Percentiles rank a stretch among this genome's conserved stretches.
These are phyloP conservation scores for Melipona bicolor DNA, from an alignment of 2,888 invertebrate species.

Conservation along the genomic window DNA sequence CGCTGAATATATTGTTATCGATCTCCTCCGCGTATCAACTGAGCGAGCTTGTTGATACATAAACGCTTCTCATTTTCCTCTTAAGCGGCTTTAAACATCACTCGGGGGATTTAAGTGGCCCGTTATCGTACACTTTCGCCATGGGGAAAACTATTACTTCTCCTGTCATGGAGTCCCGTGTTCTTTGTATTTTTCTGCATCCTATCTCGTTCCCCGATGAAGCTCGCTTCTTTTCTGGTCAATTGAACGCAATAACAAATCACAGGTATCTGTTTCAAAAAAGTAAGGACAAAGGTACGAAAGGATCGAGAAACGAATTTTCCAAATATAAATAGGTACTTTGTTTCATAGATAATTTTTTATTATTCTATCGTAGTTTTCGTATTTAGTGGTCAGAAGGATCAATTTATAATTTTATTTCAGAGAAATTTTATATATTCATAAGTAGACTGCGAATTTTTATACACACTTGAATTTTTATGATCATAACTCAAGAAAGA, in stretches of 20 bases:
- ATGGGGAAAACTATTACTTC: slow-evolving; percentile 6
- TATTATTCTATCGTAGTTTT: not conserved
- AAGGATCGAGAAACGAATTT: not conserved
- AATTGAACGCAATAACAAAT: not conserved
- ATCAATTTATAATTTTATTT: too few species aligned
- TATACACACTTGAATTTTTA: too few species aligned
- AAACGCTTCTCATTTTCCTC: slow-evolving; percentile 31
- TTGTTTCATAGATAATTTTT: not conserved
- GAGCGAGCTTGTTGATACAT: slow-evolving; percentile 25
- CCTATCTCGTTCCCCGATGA: too few species aligned
- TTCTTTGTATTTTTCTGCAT: not conserved
- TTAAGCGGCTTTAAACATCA: slow-evolving; percentile 47
- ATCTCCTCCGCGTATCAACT: slow-evolving; percentile 33
- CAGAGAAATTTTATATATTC: too few species aligned
- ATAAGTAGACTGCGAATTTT: too few species aligned
- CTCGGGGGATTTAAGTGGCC: slow-evolving; percentile 22
- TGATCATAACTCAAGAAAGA: too few species aligned
- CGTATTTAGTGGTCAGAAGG: not conserved
- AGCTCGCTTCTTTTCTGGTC: not conserved
- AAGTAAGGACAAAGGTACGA: not conserved
- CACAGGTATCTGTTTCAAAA: not conserved
- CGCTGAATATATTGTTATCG: slow-evolving; percentile 37
- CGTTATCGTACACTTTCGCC: slow-evolving; percentile 25
- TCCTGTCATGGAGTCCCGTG: not conserved
- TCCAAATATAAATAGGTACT: not conserved